A percentile compares a stretch with the other conserved stretches of the same genome.
These are phyloP conservation scores for Sciaenops ocellatus DNA, from an alignment of 2,797 vertebrate species.

Conservation along the genomic window DNA sequence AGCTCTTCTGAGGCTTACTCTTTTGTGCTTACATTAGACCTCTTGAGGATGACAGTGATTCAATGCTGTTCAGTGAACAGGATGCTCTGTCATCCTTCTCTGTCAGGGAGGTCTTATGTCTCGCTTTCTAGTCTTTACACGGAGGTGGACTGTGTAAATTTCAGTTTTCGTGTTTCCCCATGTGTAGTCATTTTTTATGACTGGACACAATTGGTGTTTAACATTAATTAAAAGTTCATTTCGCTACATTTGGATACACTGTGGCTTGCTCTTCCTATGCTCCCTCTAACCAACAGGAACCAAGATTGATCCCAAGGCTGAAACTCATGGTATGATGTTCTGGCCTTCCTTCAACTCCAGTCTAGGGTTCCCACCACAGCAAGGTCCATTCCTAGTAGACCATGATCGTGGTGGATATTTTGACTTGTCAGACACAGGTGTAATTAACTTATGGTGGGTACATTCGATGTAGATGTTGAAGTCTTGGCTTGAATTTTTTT, in stretches of 20 bases:
- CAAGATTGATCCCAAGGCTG: background rate
- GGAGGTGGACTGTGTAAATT: background rate
- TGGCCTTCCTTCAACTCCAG: background rate
- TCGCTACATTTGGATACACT: too few species aligned
- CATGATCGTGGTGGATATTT: too few species aligned
- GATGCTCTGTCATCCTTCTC: slow-evolving; percentile 23
- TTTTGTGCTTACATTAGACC: slow-evolving; percentile 27
- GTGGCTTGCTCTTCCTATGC: background rate
- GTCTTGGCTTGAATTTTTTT: background rate
- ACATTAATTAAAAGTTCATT: background rate
- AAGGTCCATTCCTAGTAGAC: background rate
- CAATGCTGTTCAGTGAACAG: slow-evolving; percentile 25
- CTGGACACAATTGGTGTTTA: background rate
- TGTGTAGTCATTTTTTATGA: background rate
- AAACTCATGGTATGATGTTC: background rate
- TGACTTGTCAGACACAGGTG: background rate
- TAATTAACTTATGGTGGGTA: background rate
- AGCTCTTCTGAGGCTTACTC: background rate
- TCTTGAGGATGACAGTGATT: slow-evolving; percentile 38
- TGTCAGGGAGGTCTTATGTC: slow-evolving; percentile 8
- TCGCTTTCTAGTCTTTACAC: background rate
- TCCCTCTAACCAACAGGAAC: background rate
- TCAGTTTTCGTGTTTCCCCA: slow-evolving; percentile 3
- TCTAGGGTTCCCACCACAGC: background rate
- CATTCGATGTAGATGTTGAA: background rate